Evolutionary conservation across 2,113 vertebrate genomes (phyloP).

Genomic region (Pseudorasbora parva): DNA sequence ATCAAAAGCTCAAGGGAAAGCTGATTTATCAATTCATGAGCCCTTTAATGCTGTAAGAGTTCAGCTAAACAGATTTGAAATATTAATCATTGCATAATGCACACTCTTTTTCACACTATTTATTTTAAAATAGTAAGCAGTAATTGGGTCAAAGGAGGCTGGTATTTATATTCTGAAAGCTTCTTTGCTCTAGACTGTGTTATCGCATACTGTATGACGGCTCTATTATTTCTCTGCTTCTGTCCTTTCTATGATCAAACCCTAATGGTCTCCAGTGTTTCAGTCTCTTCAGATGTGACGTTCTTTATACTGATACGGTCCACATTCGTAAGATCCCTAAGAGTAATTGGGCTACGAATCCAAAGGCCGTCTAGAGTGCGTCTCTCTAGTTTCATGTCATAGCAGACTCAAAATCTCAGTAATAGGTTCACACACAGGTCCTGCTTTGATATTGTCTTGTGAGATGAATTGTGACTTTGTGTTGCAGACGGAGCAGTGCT

Average conservation of each 20-base stretch:
- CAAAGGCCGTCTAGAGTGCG: not conserved
- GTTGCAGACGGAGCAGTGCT: not conserved
- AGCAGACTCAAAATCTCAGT: not conserved
- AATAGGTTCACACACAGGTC: not conserved
- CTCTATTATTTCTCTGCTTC: slow-evolving; percentile 8
- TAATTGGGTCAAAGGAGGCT: not conserved
- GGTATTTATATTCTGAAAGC: not conserved
- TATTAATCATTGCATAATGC: not conserved
- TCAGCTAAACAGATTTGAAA: not conserved
- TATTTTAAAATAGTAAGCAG: not conserved
- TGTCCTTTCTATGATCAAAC: not conserved
- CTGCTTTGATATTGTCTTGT: not conserved
- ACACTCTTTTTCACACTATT: not conserved
- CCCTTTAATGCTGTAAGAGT: too few relatives aligned
- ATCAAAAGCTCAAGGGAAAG: too few relatives aligned
- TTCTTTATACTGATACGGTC: not conserved
- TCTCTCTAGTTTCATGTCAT: not conserved
- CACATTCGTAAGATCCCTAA: not conserved
- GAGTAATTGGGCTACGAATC: not conserved
- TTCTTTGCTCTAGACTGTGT: not conserved
- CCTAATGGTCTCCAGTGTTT: slow-evolving; percentile 4
- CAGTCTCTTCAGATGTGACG: not conserved
- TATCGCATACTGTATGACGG: not conserved
- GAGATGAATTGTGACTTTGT: not conserved
- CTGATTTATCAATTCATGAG: too few relatives aligned